Evolutionary conservation across 2,113 vertebrate species (phyloP).

Genomic region (Chaenocephalus aceratus): DNA sequence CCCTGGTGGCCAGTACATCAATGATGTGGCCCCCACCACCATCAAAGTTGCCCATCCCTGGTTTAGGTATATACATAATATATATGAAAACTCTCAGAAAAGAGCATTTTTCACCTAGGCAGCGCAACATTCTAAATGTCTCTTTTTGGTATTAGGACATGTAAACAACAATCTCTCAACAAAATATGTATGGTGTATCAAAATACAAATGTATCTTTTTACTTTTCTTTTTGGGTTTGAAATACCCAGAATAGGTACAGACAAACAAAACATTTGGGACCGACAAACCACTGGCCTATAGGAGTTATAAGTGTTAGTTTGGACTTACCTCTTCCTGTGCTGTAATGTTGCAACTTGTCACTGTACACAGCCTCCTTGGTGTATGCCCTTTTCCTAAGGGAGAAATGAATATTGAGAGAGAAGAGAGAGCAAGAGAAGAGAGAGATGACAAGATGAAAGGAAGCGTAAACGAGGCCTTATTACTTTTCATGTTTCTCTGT

Average conservation of each 20-base stretch:
- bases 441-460: constrained; percentile 58
- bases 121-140: not conserved
- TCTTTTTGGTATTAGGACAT: not conserved
- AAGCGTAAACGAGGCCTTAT: constrained; percentile 57
- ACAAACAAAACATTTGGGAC: not conserved
- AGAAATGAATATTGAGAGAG: constrained; percentile 50
- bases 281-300: not conserved
- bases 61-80: not conserved
- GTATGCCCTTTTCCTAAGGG: constrained; percentile 93
- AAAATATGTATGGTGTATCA: not conserved
- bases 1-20: no score
- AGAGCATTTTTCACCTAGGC: not conserved
- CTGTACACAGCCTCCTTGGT: constrained; percentile 98
- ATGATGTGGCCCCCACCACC: no score
- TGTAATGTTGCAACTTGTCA: constrained; percentile 98
- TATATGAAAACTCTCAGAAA: not conserved
- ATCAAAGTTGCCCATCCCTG: no score
- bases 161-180: no score
- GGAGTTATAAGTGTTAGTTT: not conserved
- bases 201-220: not conserved
- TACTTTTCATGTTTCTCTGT: constrained; percentile 54
- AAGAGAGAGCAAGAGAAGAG: constrained; percentile 15
- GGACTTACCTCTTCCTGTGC: constrained; percentile 95
- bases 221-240: not conserved
- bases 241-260: not conserved